A percentile compares a stretch with the other conserved stretches of the same genome.
Evolutionary conservation across 92 coral and sea anemone genomes (phyloP).

Genomic region (Meandrina meandrites): DNA sequence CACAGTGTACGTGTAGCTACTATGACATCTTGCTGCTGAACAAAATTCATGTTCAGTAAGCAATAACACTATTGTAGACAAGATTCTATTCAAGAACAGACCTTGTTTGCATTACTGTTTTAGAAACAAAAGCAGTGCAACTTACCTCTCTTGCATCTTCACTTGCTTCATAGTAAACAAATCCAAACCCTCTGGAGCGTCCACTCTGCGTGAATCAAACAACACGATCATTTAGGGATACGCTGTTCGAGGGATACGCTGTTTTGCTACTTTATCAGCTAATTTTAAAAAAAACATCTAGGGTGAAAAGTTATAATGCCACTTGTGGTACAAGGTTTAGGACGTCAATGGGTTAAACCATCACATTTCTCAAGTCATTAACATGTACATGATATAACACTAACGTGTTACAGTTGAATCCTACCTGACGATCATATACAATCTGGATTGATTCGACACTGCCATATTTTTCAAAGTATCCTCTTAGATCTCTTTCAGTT

Average conservation of each 20-base stretch:
- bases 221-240: neutral
- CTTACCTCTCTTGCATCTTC: conserved; percentile 91
- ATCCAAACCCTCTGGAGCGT: conserved; percentile 98
- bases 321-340: too few species aligned
- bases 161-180: conserved; percentile 84
- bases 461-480: conserved; percentile 95
- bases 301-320: too few species aligned
- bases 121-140: neutral
- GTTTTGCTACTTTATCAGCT: too few species aligned
- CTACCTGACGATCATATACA: conserved; percentile 98
- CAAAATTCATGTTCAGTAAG: neutral
- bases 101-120: neutral
- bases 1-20: too few species aligned
- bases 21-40: too few species aligned
- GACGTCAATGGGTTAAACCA: too few species aligned
- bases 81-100: too few species aligned
- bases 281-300: too few species aligned
- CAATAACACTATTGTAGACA: neutral
- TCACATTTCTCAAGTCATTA: too few species aligned
- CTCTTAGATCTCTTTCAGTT: conserved; percentile 89
- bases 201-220: conserved; percentile 70
- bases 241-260: too few species aligned
- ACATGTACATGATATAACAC: too few species aligned
- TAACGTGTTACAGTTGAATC: neutral
- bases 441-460: conserved; percentile 87